phyloP scores from a whole-genome alignment of 2,888 invertebrate genomes.

The Micoletzkya japonica region DNA sequence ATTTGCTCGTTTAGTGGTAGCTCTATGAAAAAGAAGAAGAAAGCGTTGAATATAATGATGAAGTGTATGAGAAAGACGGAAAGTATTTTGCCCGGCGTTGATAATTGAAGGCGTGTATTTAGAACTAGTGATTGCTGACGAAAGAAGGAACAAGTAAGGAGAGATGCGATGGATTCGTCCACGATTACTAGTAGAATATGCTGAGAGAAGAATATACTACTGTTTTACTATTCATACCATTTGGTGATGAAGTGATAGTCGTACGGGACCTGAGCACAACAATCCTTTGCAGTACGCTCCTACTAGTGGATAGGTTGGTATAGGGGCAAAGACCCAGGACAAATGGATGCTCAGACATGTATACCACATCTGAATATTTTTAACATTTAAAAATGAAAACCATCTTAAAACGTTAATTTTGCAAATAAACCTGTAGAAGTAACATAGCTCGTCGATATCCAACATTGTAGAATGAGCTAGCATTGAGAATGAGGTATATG shows the following conservation, averaged over 20 bases:
- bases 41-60: neutral
- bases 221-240: neutral
- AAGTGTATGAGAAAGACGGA: neutral
- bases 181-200: slow-evolving; percentile 4
- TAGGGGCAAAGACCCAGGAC: neutral
- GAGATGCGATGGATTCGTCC: slow-evolving; percentile 22
- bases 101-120: neutral
- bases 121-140: slow-evolving; percentile 21
- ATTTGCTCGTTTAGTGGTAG: neutral
- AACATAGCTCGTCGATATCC: slow-evolving; percentile 13
- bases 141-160: slow-evolving; percentile 16
- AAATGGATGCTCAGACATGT: slow-evolving; percentile 15
- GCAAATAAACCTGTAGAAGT: neutral
- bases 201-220: neutral
- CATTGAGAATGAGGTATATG: slow-evolving; percentile 6
- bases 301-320: slow-evolving; percentile 18
- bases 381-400: neutral
- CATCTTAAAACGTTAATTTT: neutral
- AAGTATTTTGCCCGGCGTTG: neutral
- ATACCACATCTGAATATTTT: slow-evolving; percentile 7
- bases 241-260: slow-evolving; percentile 7
- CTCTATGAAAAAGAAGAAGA: slow-evolving; percentile 1
- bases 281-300: slow-evolving; percentile 16
- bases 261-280: neutral
- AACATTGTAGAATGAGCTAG: neutral